Evolutionary conservation across 2,113 vertebrate genomes (phyloP), one percentile per base, ranked within the genome.

Genomic region (Nipponia nippon): DNA sequence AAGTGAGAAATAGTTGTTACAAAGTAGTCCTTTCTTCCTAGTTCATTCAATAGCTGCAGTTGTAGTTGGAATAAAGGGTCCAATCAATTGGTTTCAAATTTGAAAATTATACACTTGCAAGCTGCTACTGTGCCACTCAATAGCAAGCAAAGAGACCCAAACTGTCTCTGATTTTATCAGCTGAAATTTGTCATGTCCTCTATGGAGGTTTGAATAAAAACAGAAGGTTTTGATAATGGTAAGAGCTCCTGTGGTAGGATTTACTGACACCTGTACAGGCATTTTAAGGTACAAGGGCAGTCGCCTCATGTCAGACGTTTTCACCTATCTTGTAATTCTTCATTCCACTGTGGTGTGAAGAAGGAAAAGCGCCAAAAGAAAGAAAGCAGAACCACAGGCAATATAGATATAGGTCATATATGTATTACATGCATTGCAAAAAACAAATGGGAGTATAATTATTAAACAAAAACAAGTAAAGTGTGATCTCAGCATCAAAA

Each of bases 21-120:
- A 93, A 98, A 98, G 93, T 93, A 95, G 87, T 89, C 93, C 88
- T 97, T 98, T 98, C 97, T 98, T 98, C 95, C 93, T 94, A 72
- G 77, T 95, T 97, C 94, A 88, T 98, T 98, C 97, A 97, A 97
- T 98, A 98, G 96, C 97, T 97, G 89, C 79, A 72, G 97, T 98
- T 96, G 98, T 98, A 96, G 96, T 97, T 97, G 95, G 97, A 97
- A 98, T 98, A 98, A 99, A 99, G 93, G 91, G 95, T 98, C 97
- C 97, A 98, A 99, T 99, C 97, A 97, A 98, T 99, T 98, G 97
- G 97, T 98, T 98, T 98, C 98, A 98, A 98, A 99, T 99, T 99
- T 98, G 98, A 99, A 99, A 99, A 99, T 98, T 98, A 98, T 97
- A 98, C 97, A 98, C 98, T 98, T 96, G 95, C 97, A 97, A 98